Evolutionary conservation across 2,888 invertebrate species (phyloP).

Genomic region (Octodonta nipae): DNA sequence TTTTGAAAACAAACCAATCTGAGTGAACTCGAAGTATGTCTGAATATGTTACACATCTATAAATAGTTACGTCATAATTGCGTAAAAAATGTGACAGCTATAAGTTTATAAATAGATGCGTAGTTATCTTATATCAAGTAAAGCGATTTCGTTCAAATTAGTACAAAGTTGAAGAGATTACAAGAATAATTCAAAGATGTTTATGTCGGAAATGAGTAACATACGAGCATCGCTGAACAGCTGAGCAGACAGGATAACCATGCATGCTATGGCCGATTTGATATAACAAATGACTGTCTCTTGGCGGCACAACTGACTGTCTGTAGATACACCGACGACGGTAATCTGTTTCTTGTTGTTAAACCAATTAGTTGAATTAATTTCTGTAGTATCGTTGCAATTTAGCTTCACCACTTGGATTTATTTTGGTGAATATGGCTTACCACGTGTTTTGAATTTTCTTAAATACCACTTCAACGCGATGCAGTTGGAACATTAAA

Average conservation of each 20-base stretch:
- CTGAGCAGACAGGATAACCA: slow-evolving; percentile 36
- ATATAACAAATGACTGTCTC: slow-evolving; percentile 37
- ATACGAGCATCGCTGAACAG: slow-evolving; percentile 39
- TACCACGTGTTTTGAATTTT: slow-evolving; percentile 17
- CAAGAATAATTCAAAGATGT: slow-evolving; percentile 23
- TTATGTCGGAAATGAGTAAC: slow-evolving; percentile 38
- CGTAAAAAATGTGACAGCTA: too few species aligned
- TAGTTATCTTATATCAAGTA: too few species aligned
- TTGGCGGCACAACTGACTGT: slow-evolving; percentile 31
- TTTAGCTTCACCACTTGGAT: neutral
- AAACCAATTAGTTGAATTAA: slow-evolving; percentile 37
- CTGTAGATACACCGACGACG: slow-evolving; percentile 28
- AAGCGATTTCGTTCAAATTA: too few species aligned
- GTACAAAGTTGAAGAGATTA: slow-evolving; percentile 12
- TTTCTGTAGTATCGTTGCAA: slow-evolving; percentile 29
- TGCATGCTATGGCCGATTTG: slow-evolving; percentile 38
- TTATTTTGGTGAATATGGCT: slow-evolving; percentile 3
- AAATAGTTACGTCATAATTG: too few species aligned
- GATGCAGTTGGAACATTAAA: too few species aligned
- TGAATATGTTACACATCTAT: too few species aligned
- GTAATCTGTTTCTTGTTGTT: slow-evolving; percentile 30
- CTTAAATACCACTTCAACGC: too few species aligned
- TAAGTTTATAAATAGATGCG: too few species aligned
- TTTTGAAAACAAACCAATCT: too few species aligned
- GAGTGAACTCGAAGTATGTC: too few species aligned